A percentile compares a stretch with the other conserved stretches of the same genome.
Conservation (phyloP, 2,888 invertebrate species). For the Thecocarcelia acutangulata region DNA sequence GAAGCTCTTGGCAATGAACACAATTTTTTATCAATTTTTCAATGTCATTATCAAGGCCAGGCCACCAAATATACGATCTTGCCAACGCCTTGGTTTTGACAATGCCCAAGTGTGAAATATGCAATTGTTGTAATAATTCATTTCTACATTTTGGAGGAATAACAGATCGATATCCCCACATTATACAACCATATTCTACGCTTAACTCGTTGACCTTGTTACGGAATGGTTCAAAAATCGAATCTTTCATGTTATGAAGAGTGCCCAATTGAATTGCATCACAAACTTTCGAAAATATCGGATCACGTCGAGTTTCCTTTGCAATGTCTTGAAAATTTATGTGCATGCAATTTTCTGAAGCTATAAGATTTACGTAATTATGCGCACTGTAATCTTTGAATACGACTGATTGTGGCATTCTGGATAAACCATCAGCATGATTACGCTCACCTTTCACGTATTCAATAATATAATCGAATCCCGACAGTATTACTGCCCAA, state of each 20-base stretch:
- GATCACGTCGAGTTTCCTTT: constrained; percentile 38
- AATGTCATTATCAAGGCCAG: not conserved
- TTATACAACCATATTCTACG: constrained; percentile 13
- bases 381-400: too few relatives aligned
- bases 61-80: constrained; percentile 32
- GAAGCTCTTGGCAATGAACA: constrained; percentile 23
- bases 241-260: constrained; percentile 9
- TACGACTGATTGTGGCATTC: too few relatives aligned
- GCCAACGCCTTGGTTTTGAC: constrained; percentile 35
- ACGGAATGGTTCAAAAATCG: constrained; percentile 7
- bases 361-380: constrained; percentile 37
- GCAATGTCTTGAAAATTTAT: not conserved
- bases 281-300: constrained; percentile 44
- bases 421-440: too few relatives aligned
- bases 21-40: constrained; percentile 18
- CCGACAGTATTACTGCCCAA: too few relatives aligned
- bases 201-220: not conserved
- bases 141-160: constrained; percentile 28
- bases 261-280: constrained; percentile 19
- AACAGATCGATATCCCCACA: constrained; percentile 33
- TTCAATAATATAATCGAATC: too few relatives aligned
- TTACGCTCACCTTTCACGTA: too few relatives aligned
- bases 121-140: constrained; percentile 11
- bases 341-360: constrained; percentile 3
- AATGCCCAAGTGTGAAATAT: constrained; percentile 18